Conservation (phyloP, 2,888 invertebrate species). For the Cremastinae sp. region DNA sequence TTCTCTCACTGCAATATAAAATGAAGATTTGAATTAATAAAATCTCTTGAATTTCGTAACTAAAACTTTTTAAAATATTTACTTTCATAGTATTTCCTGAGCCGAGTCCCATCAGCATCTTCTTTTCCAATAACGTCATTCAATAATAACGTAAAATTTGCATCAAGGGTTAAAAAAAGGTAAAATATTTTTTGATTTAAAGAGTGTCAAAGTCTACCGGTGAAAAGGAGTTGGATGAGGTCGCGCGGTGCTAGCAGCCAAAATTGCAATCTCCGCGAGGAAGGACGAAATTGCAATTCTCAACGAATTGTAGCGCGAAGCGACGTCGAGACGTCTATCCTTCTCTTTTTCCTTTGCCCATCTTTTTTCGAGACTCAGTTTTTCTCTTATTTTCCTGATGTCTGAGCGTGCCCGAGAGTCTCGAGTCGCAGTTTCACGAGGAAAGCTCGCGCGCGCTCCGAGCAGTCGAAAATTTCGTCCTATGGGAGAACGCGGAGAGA, state of each 20-base stretch:
- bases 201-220: slow-evolving; percentile 16
- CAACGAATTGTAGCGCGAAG: slow-evolving; percentile 56
- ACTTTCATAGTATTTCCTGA: no score
- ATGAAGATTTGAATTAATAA: no score
- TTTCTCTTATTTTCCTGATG: background rate
- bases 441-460: slow-evolving; percentile 19
- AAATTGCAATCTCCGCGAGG: slow-evolving; percentile 57
- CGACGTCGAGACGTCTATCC: slow-evolving; percentile 15
- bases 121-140: no score
- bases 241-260: slow-evolving; percentile 42
- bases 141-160: background rate
- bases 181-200: background rate
- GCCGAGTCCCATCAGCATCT: no score
- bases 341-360: slow-evolving; percentile 7
- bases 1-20: no score
- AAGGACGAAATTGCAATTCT: slow-evolving; percentile 70
- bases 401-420: slow-evolving; percentile 3
- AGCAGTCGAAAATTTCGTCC: slow-evolving; percentile 43
- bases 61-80: no score
- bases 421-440: slow-evolving; percentile 33
- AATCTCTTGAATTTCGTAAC: no score
- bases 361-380: slow-evolving; percentile 17
- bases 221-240: slow-evolving; percentile 14
- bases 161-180: slow-evolving; percentile 14
- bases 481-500: slow-evolving; percentile 23